Base-by-base conservation (phyloP, 2,888 invertebrate genomes). In the Sisyra nigra region DNA sequence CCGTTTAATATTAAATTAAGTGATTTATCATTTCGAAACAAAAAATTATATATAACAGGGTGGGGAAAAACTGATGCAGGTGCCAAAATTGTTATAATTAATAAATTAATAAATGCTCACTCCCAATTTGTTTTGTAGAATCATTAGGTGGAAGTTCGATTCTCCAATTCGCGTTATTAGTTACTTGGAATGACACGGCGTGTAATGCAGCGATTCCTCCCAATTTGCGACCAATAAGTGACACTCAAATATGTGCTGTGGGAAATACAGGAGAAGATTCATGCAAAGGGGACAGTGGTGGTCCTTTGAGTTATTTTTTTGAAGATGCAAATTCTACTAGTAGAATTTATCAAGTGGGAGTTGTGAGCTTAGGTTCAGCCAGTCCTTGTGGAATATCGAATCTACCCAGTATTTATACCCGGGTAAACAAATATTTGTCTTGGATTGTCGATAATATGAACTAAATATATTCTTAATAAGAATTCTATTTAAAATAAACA, bases 1-100 rank as follows among this genome's bases (percentile, higher is more conserved):
- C 56, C 57, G 9, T 49, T 52, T 46, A 41, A 42, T 37, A 10
- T 45, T 3, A 42, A 42, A 31, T 8, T 46, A n/a, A 17, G 40
- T 17, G 24, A 31, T 29, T 15, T 18, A n/a, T 46, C 40, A 19
- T 40, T 32, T 18, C 29, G 29, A 18, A 45, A 47, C 1, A 56
- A 59, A 48, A 61, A 65, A 49, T 69, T 76, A 51, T 68, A 71
- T 32, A 76, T 80, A 2, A 77, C 79, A 10, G 84, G 83, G 1
- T 84, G 83, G 83, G 83, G 83, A 15, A 71, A 72, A 54, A 76
- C 72, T 30, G 70, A 72, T 55, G 57, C 60, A 44, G 68, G 76
- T 68, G 57, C 65, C 55, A 61, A 44, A 19, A 18, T 29, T 44
- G 15, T 41, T 41, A 13, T 18, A 3, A 38, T 18, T n/a, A n/a